Evolutionary conservation across 1,140 invertebrate genomes (phyloP).

Genomic region (Stenopsyche tienmushanensis): DNA sequence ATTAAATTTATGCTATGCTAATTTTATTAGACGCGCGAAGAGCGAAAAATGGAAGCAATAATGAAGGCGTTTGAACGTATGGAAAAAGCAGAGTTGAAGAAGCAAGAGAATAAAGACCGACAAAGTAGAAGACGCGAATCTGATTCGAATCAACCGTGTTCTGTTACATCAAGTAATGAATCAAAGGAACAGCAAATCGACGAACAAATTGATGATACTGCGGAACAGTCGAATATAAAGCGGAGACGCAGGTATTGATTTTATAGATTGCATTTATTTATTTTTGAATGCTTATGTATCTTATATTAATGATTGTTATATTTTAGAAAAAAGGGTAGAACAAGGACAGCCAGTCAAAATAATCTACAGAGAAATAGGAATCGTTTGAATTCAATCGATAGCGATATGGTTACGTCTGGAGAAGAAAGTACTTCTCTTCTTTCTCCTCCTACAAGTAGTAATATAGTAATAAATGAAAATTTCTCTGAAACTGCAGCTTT

Average conservation of each 20-base stretch:
- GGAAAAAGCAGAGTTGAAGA: slow-evolving; percentile 77
- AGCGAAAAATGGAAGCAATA: slow-evolving; percentile 94
- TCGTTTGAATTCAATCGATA: slow-evolving; percentile 71
- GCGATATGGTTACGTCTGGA: slow-evolving; percentile 65
- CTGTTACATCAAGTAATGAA: slow-evolving; percentile 22
- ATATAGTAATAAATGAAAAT: slow-evolving; percentile 7
- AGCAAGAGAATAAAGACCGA: slow-evolving; percentile 66
- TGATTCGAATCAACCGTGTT: slow-evolving; percentile 45
- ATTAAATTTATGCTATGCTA: slow-evolving; percentile 8
- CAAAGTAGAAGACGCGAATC: slow-evolving; percentile 56
- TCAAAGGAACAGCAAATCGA: slow-evolving; percentile 39
- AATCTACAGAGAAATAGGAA: slow-evolving; percentile 59
- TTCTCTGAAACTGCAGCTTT: slow-evolving; percentile 19
- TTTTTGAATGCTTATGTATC: background rate
- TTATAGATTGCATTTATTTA: background rate
- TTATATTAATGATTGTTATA: slow-evolving; percentile 11
- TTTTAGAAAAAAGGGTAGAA: slow-evolving; percentile 63
- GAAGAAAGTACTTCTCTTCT: slow-evolving; percentile 35
- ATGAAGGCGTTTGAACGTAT: slow-evolving; percentile 89
- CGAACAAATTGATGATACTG: slow-evolving; percentile 54
- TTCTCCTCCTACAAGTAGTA: slow-evolving; percentile 19
- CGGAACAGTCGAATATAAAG: slow-evolving; percentile 47
- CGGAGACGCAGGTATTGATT: slow-evolving; percentile 47
- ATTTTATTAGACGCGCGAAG: slow-evolving; percentile 74
- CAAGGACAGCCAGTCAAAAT: slow-evolving; percentile 61